Conservation (phyloP, 92 coral and sea anemone genomes). For the Bergia puertoricense region DNA sequence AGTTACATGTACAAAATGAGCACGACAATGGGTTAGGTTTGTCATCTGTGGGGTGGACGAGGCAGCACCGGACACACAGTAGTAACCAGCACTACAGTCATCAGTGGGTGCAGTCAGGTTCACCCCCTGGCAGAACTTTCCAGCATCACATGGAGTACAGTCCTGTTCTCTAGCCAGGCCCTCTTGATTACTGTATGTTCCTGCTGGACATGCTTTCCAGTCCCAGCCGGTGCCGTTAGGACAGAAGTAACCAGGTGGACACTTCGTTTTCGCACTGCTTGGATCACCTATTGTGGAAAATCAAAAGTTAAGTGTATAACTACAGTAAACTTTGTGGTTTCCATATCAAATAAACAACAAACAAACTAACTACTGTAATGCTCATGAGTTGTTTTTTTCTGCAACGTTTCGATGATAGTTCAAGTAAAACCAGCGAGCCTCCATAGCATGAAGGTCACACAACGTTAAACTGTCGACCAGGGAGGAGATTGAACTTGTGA, state of each 20-base stretch:
- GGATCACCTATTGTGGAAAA: slow-evolving; percentile 38
- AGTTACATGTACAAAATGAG: slow-evolving; percentile 75
- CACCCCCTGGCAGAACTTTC: slow-evolving; percentile 79
- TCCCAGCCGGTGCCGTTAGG: slow-evolving; percentile 93
- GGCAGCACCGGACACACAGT: slow-evolving; percentile 91
- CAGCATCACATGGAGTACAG: slow-evolving; percentile 93
- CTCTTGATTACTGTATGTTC: slow-evolving; percentile 75
- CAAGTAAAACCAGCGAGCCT: too few species aligned
- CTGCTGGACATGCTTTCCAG: slow-evolving; percentile 92
- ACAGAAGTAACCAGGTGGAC: slow-evolving; percentile 92
- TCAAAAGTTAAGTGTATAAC: too few species aligned
- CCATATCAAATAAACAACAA: neutral
- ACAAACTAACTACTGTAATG: too few species aligned
- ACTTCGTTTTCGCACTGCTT: slow-evolving; percentile 63
- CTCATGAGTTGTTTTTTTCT: neutral
- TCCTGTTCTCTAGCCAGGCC: slow-evolving; percentile 83
- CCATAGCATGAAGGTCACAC: neutral
- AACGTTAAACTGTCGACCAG: neutral
- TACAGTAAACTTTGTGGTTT: neutral
- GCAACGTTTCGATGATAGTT: too few species aligned
- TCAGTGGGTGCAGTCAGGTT: slow-evolving; percentile 88
- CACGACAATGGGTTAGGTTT: slow-evolving; percentile 93
- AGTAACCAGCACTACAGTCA: slow-evolving; percentile 84
- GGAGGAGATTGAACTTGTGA: neutral
- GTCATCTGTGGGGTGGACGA: slow-evolving; percentile 88